phyloP scores from a whole-genome alignment of 2,797 vertebrate species.

The Orientallactaga sibirica region DNA sequence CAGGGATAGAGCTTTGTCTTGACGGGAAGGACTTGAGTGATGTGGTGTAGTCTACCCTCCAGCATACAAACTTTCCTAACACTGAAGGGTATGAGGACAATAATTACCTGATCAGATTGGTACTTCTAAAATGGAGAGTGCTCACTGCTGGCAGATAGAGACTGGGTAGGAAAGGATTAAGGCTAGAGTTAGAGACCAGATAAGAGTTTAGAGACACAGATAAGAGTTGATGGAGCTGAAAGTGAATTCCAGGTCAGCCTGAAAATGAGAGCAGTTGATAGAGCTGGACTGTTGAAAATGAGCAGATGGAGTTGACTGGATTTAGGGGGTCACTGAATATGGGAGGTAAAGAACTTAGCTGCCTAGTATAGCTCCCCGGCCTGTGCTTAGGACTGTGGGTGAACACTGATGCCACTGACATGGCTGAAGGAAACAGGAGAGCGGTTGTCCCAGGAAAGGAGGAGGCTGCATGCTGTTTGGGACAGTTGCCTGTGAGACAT shows the following conservation, averaged over 20 bases:
- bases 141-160: not conserved
- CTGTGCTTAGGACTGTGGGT: not conserved
- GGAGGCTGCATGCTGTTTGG: not conserved
- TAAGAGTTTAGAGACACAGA: too few species aligned
- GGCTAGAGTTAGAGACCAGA: not conserved
- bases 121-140: not conserved
- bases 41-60: too few species aligned
- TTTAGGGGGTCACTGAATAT: not conserved
- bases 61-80: not conserved
- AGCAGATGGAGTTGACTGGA: not conserved
- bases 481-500: not conserved
- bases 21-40: too few species aligned
- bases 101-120: not conserved
- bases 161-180: not conserved
- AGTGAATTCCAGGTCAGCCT: too few species aligned
- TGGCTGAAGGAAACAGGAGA: not conserved
- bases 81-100: not conserved
- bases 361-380: not conserved
- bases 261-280: too few species aligned
- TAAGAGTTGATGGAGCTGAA: not conserved
- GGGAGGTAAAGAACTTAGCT: not conserved
- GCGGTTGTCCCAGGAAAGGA: not conserved
- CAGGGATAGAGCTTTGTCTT: fast-evolving
- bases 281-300: not conserved
- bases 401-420: not conserved